Evolutionary conservation across 2,797 vertebrate genomes (phyloP), one percentile per base, ranked within the genome.

Genomic region (Malurus splendens): DNA sequence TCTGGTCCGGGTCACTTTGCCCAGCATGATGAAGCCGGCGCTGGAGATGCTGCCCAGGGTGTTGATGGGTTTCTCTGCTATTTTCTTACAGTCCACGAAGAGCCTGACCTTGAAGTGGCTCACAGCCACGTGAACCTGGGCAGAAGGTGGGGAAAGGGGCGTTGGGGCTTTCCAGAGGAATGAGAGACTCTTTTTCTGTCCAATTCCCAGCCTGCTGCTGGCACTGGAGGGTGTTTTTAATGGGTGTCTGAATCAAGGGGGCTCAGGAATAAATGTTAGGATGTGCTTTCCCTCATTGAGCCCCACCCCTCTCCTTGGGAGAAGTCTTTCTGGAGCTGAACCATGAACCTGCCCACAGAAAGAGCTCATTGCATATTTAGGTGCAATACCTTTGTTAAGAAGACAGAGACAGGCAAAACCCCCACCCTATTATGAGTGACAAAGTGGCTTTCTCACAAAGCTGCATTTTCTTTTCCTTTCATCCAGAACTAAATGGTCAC

Each of bases 101-200:
- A 99, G 97, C 22, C 96, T 98, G 71, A 99, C 96, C 60, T 96
- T 98, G 92, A 97, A 97, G 94, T 95, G 98, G 91, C 98, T 98
- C 94, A 99, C 96, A 0, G 98, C 98, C 93, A 99, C 90, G 7
- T 99, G 99, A 16, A 99, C 97, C 99, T 99, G 96, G 74, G 93
- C 77, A 66, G 57, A 30, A 48, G 71, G 90, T 9, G 50, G 60
- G 25, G 75, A 91, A 72, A 94, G 12, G 10, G 0, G 0, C 19
- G 32, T 38, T 89, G 82, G 51, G 74, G 62, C 32, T 60, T 56
- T 2, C 0, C 0, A 25, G 14, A 0, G 41, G 38, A 36, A 12
- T 20, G 25, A 30, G 24, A 5, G 27, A 14, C 36, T 36, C 36
- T 12, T 12, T 36, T 36, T 27, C 59, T 44, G 44, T 36, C 38